Base-by-base conservation (phyloP, 2,888 invertebrate genomes). In the Zele albiditarsus region DNA sequence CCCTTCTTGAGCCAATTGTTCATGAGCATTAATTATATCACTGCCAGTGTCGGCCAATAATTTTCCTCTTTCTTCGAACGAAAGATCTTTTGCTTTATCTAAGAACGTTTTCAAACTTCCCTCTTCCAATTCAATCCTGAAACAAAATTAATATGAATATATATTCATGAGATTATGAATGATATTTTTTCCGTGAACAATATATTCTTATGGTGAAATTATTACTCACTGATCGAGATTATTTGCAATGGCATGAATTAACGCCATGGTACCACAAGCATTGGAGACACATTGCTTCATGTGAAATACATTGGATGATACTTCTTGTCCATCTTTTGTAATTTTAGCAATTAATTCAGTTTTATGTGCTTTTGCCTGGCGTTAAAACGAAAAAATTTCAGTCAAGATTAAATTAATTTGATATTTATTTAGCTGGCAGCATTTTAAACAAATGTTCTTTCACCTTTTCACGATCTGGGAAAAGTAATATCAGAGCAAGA, bases 201-300 rank as follows among this genome's bases (percentile, higher is more conserved):
- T 31, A 38, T 38, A 12, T 12, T 38, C 1, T 8, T 12, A 38
- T 4, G 12, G 12, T 4, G 12, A 53, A n/a, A 14, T n/a, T 12
- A 31, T 69, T 72, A 84, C 88, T 87, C 88, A 92, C 92, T 86
- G 84, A 81, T 96, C 94, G 62, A 91, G 90, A 88, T 96, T 97
- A 89, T 99, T 99, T 31, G 96, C 97, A 80, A 99, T 92, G 80
- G 97, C 94, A 88, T 99, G 99, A 75, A 99, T 94, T 53, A 99
- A 91, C 16, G 98, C 98, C 79, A 99, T 94, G 5, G 98, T 98
- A 42, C 99, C 99, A 90, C 99, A 99, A 33, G 99, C 98, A 90
- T 99, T 99, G 75, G 95, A 94, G 69, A 98, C 94, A 73, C 94
- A 94, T 89, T 98, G 98, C 84, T 96, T 96, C 92, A 98, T 93